Conservation (phyloP, 2,113 vertebrate genomes). For the Dasyurus viverrinus region DNA sequence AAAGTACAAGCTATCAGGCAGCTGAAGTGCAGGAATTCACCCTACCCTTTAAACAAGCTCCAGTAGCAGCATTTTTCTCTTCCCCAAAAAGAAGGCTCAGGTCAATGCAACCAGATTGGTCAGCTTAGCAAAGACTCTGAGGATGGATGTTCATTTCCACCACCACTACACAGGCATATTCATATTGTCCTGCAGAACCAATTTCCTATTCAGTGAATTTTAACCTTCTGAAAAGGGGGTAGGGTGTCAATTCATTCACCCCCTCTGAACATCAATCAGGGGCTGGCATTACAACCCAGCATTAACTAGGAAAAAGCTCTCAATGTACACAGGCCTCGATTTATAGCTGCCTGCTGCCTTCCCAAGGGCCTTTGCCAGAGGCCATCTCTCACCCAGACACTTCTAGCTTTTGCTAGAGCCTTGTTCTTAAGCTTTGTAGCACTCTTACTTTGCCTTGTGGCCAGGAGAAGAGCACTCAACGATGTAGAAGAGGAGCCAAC, state of each 20-base stretch:
- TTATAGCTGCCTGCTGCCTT: background rate
- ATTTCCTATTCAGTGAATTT: background rate
- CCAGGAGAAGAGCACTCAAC: background rate
- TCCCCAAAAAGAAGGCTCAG: background rate
- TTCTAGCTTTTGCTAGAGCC: background rate
- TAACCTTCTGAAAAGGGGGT: conserved; percentile 42
- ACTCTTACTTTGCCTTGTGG: background rate
- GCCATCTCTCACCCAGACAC: conserved; percentile 8
- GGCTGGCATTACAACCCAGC: background rate
- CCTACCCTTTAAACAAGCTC: background rate
- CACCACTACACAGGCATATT: background rate
- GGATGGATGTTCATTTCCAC: background rate
- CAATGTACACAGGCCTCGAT: background rate
- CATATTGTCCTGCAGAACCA: background rate
- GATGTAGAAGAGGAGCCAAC: background rate
- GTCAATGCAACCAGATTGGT: background rate
- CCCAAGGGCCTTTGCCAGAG: conserved; percentile 6
- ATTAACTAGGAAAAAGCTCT: background rate
- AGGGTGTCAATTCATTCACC: conserved; percentile 8
- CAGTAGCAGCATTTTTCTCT: background rate
- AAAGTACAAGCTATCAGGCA: background rate
- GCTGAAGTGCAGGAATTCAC: background rate
- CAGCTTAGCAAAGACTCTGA: background rate
- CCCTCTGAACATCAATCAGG: background rate
- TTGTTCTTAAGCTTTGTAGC: background rate